Base-by-base conservation (phyloP, 2,888 invertebrate species). In the Loripinus fragilis region DNA sequence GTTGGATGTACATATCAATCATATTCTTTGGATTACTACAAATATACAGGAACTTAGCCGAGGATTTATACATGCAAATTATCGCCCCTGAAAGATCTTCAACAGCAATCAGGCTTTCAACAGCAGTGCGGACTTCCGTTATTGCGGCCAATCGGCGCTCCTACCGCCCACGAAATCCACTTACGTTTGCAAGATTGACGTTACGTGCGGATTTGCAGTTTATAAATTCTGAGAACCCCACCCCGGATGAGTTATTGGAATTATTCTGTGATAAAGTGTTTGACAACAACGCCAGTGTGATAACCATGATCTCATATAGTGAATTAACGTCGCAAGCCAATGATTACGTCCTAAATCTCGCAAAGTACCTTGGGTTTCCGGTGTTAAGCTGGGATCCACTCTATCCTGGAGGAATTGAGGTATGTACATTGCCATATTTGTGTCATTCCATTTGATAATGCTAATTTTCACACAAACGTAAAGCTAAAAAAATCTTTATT, bases 311-410 rank as follows among this genome's bases (percentile, higher is more conserved):
- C 30, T 80, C 74, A 35, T 69, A 69, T 10, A 42, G 67, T n/a
- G 42, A 42, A n/a, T 25, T 64, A 15, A 74, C 78, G 17, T 55
- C 60, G 25, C 45, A 41, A n/a, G 78, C 83, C 15, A 77, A 73
- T 12, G 78, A 83, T 12, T 86, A 84, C 55, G 69, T 81, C 30
- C 42, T 72, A 5, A 71, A 71, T 23, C 23, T 81, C n/a, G 77
- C 84, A 10, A 35, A 76, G 30, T 25, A 74, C 15, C 71, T 84
- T 15, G 84, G 84, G 20, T 72, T 74, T 15, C 86, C 86, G 3
- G 78, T 86, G 1, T 71, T 86, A 20, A 84, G 83, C 28, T 86
- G 82, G 82, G 81, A 86, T 42, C 86, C 86, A n/a, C 52, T 77
- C 7, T 86, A 79, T 66, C 42, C 80, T 8, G 81, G 78, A 15